phyloP scores from a whole-genome alignment of 2,113 vertebrate species.

The Columba janthina region DNA sequence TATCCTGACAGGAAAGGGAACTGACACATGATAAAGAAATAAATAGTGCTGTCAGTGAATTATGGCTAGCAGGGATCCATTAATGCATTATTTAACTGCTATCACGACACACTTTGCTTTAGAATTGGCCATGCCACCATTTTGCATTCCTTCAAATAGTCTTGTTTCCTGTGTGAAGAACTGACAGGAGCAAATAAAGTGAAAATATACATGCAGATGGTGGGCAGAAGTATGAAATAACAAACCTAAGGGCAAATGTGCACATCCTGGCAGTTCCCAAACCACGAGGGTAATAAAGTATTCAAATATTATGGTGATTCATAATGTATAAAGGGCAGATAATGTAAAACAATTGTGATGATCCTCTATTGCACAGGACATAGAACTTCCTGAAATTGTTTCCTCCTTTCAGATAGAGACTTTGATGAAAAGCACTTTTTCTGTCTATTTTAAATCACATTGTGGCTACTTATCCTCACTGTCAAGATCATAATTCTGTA shows the following conservation, averaged over 20 bases:
- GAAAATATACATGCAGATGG: background rate
- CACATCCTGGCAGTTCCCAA: background rate
- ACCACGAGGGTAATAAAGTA: background rate
- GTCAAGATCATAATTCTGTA: background rate
- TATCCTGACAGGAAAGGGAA: constrained; percentile 56
- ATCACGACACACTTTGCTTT: background rate
- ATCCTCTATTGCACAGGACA: background rate
- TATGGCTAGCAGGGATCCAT: background rate
- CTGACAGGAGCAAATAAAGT: background rate
- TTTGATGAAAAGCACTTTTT: background rate
- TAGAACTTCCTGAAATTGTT: background rate
- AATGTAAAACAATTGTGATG: background rate
- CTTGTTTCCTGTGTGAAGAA: background rate
- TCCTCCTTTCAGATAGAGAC: background rate
- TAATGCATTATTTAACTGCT: constrained; percentile 26
- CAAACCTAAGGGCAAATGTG: constrained; percentile 25
- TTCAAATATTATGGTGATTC: background rate
- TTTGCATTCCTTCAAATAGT: background rate
- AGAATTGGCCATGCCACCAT: constrained; percentile 28
- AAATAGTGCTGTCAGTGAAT: background rate
- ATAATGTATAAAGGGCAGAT: background rate
- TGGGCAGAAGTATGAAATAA: constrained; percentile 12
- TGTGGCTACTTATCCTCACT: background rate
- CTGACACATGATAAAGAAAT: constrained; percentile 29
- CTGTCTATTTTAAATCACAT: background rate